These are phyloP conservation scores for Cinclus mexicanus DNA, from an alignment of 2,113 vertebrate genomes.

Conservation along the genomic window DNA sequence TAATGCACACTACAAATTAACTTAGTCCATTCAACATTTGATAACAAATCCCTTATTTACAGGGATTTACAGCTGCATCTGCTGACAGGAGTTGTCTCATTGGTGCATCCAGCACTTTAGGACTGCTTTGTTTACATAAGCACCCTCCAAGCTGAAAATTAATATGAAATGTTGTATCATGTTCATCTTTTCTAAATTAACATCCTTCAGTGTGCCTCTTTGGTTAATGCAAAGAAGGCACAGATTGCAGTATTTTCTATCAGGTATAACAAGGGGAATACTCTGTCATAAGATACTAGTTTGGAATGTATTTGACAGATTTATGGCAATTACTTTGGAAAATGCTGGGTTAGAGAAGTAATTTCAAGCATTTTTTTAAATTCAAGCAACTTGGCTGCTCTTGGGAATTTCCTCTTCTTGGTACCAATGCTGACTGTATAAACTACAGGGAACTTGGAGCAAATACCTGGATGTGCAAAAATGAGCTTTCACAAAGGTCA, in stretches of 20 bases:
- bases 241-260: neutral
- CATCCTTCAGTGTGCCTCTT: neutral
- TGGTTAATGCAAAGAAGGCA: neutral
- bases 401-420: neutral
- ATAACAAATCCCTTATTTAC: neutral
- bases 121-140: neutral
- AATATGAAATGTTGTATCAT: neutral
- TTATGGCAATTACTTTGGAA: neutral
- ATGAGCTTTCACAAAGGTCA: neutral
- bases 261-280: neutral
- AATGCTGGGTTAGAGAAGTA: neutral
- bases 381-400: neutral
- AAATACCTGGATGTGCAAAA: neutral
- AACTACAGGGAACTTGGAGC: neutral
- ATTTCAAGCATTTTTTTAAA: neutral
- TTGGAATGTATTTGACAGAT: conserved; percentile 21
- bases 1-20: neutral
- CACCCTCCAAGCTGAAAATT: neutral
- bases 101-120: neutral
- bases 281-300: neutral
- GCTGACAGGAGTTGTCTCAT: neutral
- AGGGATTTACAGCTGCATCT: neutral
- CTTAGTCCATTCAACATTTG: neutral
- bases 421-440: neutral
- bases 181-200: neutral